Conservation (phyloP, 2,113 vertebrate species). For the Cyprinus carpio region DNA sequence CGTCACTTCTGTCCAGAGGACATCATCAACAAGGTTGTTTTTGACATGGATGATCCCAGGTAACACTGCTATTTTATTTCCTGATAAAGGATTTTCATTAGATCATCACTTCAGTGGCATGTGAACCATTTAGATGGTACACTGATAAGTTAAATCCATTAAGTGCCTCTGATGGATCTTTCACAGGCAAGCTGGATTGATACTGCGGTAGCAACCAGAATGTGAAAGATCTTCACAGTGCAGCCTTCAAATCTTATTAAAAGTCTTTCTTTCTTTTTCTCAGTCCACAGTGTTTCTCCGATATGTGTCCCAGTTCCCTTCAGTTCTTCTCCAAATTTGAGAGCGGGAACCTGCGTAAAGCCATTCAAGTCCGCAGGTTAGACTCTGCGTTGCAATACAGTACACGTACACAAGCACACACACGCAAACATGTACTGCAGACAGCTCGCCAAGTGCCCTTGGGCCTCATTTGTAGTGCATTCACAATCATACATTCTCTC, state of each 20-base stretch:
- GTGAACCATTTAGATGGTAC: background rate
- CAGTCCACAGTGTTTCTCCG: constrained; percentile 67
- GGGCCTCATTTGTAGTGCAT: constrained; percentile 45
- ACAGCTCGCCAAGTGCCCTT: constrained; percentile 38
- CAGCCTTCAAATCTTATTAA: background rate
- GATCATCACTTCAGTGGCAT: background rate
- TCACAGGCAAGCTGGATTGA: background rate
- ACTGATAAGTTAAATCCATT: background rate
- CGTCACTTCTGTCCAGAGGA: constrained; percentile 80
- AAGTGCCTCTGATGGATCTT: background rate
- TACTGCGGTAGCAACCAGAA: background rate
- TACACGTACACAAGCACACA: background rate
- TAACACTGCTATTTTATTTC: constrained; percentile 55
- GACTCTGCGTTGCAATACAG: background rate
- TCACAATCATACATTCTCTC: background rate
- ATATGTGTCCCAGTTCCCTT: constrained; percentile 66
- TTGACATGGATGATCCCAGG: constrained; percentile 85
- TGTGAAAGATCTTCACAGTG: background rate
- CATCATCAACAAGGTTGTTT: constrained; percentile 81
- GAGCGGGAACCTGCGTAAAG: constrained; percentile 89
- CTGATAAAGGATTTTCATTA: background rate
- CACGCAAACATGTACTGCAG: background rate
- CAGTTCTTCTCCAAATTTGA: constrained; percentile 89
- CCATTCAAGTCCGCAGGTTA: constrained; percentile 88
- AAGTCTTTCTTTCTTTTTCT: background rate